Evolutionary conservation across 2,113 vertebrate species (phyloP).

Genomic region (Toxotes chatareus): DNA sequence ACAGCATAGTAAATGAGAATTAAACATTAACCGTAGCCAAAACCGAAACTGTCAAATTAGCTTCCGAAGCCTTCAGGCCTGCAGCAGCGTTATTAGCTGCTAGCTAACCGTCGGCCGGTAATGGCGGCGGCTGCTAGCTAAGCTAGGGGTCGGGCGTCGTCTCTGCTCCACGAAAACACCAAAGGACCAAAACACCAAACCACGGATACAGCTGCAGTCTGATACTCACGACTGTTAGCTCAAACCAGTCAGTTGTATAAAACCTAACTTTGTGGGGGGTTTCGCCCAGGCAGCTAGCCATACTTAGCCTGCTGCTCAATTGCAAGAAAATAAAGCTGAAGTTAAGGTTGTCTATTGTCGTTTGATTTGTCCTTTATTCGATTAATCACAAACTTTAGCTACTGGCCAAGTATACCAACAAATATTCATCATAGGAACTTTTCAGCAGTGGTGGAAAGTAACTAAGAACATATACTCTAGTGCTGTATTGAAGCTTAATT

Average conservation of each 20-base stretch:
- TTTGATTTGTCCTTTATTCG: not conserved
- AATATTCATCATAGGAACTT: not conserved
- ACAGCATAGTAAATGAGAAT: fast-evolving
- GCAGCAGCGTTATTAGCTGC: constrained; percentile 2
- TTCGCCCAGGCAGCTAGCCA: not conserved
- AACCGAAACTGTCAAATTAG: fast-evolving
- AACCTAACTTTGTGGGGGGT: not conserved
- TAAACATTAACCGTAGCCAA: fast-evolving
- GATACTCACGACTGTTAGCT: not conserved
- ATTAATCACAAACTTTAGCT: not conserved
- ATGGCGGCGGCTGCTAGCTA: constrained; percentile 72
- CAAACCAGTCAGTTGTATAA: not conserved
- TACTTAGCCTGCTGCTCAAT: not conserved
- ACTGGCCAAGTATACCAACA: not conserved
- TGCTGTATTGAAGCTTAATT: not conserved
- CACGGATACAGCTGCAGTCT: not conserved
- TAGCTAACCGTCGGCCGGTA: constrained; percentile 54
- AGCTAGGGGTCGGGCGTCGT: constrained; percentile 76
- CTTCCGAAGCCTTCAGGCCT: constrained; percentile 24
- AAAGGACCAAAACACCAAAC: constrained; percentile 13
- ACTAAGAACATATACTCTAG: not conserved
- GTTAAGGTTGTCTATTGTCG: not conserved
- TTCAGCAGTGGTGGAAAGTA: not conserved
- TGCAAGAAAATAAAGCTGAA: not conserved
- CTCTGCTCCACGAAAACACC: constrained; percentile 34